phyloP scores from a whole-genome alignment of 2,113 vertebrate species.

The Limnothrissa miodon region DNA sequence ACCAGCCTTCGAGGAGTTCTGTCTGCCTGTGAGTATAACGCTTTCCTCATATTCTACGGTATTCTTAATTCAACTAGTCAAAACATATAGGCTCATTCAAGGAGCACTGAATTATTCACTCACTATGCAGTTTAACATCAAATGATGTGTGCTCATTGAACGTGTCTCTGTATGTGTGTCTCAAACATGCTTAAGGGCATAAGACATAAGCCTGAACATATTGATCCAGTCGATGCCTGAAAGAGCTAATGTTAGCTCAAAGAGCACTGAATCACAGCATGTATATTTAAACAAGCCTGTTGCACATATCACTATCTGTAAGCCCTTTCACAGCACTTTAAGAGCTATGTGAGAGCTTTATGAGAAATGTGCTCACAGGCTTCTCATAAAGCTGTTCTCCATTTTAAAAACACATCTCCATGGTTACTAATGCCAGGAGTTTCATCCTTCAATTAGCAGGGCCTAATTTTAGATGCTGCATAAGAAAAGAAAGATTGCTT shows the following conservation, averaged over 20 bases:
- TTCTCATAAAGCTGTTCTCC: neutral
- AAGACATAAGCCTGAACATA: neutral
- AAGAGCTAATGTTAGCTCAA: neutral
- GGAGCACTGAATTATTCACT: neutral
- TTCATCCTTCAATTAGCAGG: neutral
- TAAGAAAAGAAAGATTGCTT: neutral
- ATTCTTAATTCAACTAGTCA: neutral
- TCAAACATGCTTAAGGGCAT: neutral
- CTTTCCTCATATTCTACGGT: constrained; percentile 28
- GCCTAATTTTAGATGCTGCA: constrained; percentile 7
- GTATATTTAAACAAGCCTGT: neutral
- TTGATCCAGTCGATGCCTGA: neutral
- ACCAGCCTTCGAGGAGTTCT: constrained; percentile 95
- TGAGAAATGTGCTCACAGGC: neutral
- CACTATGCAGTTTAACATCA: neutral
- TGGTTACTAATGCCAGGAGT: constrained; percentile 7
- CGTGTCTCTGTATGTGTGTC: neutral
- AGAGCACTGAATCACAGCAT: neutral
- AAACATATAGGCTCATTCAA: neutral
- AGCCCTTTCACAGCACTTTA: neutral
- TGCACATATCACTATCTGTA: neutral
- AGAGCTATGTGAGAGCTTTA: too few relatives aligned
- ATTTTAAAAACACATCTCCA: neutral
- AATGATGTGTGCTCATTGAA: neutral
- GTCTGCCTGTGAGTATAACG: constrained; percentile 84